Evolutionary conservation across 2,113 vertebrate genomes (phyloP), one percentile per base, ranked within the genome.

Genomic region (Chloropsis hardwickii): DNA sequence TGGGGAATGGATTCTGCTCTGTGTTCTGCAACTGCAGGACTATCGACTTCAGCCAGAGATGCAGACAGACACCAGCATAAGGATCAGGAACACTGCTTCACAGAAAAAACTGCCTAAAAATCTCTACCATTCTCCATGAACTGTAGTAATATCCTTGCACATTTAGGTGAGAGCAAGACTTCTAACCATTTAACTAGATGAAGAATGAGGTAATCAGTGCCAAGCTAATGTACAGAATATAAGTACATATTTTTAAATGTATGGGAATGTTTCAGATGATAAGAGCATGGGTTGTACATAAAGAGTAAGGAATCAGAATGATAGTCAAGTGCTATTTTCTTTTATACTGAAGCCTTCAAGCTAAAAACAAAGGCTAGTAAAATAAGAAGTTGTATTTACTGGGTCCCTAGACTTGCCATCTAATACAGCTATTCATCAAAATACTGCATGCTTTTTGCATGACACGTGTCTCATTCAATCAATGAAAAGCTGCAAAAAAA

Each of bases 381-480:
- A 94, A 82, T n/a, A 72, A 73, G 50, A 90, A 81, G 50, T 14
- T 81, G 40, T 84, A 72, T 93, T 95, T 95, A 84, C 50, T 70
- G 37, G 51, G 89, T 94, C 93, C 90, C 94, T 77, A 87, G 92
- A 91, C 92, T 93, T 97, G 92, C 96, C 92, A 90, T 92, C 94
- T 96, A 94, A 95, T 81, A 95, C 91, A 97, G 86, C 95, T 95
- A 98, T 98, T 98, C 97, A 98, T 98, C 97, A 97, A 97, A 95
- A 95, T 94, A 92, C 60, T 47, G 74, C 90, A 91, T 60, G 67
- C 74, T 87, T 81, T 88, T 76, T 48, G 58, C 90, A 97, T 96
- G 94, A 90, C 92, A 86, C 5, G 54, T 24, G 47, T 77, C 92
- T 95, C 89, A 84, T 97, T 94, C 50, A 92, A 94, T 91, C 93